These are phyloP conservation scores for Scomberomorus guttatus DNA, from an alignment of 2,797 vertebrate genomes.

Conservation along the genomic window DNA sequence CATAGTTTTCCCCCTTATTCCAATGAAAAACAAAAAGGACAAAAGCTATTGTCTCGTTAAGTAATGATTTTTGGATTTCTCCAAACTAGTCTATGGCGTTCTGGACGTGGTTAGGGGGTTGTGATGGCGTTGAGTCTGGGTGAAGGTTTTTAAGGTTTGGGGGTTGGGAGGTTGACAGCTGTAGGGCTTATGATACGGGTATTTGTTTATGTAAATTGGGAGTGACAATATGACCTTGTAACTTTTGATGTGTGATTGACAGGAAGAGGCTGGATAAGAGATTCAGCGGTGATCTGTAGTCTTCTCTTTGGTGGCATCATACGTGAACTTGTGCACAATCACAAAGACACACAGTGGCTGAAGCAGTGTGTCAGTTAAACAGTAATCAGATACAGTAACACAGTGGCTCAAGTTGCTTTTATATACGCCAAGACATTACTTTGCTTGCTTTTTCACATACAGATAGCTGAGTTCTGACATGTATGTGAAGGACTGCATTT, in stretches of 20 bases:
- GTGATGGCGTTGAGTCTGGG: conserved; percentile 53
- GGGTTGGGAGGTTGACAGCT: conserved; percentile 64
- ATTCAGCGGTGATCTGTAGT: conserved; percentile 62
- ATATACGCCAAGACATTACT: not conserved
- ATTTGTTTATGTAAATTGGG: conserved; percentile 79
- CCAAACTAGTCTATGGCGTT: conserved; percentile 77
- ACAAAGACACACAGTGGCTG: conserved; percentile 28
- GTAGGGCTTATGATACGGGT: conserved; percentile 70
- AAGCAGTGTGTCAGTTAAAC: conserved; percentile 10
- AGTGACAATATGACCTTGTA: conserved; percentile 77
- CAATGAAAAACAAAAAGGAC: conserved; percentile 85
- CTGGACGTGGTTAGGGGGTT: conserved; percentile 59
- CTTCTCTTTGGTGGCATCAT: conserved; percentile 31
- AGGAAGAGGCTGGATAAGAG: conserved; percentile 58
- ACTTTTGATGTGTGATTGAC: conserved; percentile 80
- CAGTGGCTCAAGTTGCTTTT: conserved; percentile 1
- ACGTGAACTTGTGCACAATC: conserved; percentile 13
- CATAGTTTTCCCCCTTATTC: conserved; percentile 77
- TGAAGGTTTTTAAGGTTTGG: conserved; percentile 55
- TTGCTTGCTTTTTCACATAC: conserved; percentile 9
- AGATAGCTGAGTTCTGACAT: conserved; percentile 2
- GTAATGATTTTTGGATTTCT: conserved; percentile 87
- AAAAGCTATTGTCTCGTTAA: conserved; percentile 88
- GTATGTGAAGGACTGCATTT: not conserved
- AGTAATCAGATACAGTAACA: not conserved